Conservation (phyloP, 2,888 invertebrate species). For the Drosophila nr. perissopoda region DNA sequence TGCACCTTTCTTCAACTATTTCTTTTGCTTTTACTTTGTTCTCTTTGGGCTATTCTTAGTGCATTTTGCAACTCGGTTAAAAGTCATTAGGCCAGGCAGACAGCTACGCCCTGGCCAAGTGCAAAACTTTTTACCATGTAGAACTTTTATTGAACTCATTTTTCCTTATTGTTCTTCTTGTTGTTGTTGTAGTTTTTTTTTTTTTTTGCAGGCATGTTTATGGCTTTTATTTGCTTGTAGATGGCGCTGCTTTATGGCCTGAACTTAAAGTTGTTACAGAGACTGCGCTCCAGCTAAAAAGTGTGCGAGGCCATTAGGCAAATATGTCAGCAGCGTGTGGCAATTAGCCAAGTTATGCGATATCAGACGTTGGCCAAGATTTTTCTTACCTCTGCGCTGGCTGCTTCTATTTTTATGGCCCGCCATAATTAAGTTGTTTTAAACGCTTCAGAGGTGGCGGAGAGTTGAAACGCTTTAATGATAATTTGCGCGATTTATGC, state of each 20-base stretch:
- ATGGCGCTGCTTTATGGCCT: slow-evolving; percentile 57
- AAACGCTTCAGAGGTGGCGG: slow-evolving; percentile 16
- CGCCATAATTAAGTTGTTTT: slow-evolving; percentile 68
- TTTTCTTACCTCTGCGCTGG: slow-evolving; percentile 22
- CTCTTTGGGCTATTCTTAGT: slow-evolving; percentile 9
- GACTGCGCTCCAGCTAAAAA: slow-evolving; percentile 53
- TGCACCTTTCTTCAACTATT: slow-evolving; percentile 30
- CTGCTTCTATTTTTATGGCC: slow-evolving; percentile 56
- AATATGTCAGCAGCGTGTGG: slow-evolving; percentile 80
- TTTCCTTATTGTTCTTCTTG: slow-evolving; percentile 28
- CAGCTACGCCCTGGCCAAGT: slow-evolving; percentile 41
- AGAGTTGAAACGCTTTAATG: slow-evolving; percentile 37
- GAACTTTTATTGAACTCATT: slow-evolving; percentile 73
- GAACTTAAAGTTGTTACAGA: slow-evolving; percentile 65
- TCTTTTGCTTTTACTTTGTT: slow-evolving; percentile 1
- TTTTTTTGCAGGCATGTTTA: slow-evolving; percentile 29
- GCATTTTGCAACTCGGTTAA: slow-evolving; percentile 72
- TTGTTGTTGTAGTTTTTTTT: slow-evolving; percentile 4
- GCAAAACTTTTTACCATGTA: slow-evolving; percentile 60
- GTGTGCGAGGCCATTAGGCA: slow-evolving; percentile 76
- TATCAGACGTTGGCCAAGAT: slow-evolving; percentile 55
- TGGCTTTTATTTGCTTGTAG: slow-evolving; percentile 36
- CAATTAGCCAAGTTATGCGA: slow-evolving; percentile 79
- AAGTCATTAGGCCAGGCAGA: slow-evolving; percentile 74
- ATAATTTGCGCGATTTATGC: slow-evolving; percentile 60